Evolutionary conservation across 1,140 invertebrate species (phyloP).

Genomic region (Pseudomyrmex sp.): DNA sequence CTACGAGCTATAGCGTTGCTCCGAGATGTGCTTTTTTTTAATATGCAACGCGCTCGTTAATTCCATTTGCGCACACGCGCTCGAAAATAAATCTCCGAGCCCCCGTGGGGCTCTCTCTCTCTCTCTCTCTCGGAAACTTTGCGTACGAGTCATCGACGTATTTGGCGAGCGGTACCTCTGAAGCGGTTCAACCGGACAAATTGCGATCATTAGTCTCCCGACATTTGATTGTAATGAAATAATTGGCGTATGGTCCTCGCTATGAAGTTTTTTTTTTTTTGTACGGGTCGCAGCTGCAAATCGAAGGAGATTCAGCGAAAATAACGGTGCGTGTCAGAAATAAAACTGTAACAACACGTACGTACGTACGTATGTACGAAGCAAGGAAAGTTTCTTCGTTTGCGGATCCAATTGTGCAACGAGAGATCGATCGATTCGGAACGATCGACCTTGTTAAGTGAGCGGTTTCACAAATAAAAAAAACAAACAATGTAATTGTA

Average conservation of each 20-base stretch:
- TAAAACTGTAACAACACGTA: slow-evolving; percentile 44
- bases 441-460: slow-evolving; percentile 43
- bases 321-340: slow-evolving; percentile 28
- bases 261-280: slow-evolving; percentile 4
- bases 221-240: slow-evolving; percentile 69
- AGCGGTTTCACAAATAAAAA: neutral
- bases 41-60: slow-evolving; percentile 62
- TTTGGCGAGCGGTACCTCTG: slow-evolving; percentile 37
- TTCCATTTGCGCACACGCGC: slow-evolving; percentile 59
- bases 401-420: slow-evolving; percentile 64
- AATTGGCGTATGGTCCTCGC: slow-evolving; percentile 55
- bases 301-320: slow-evolving; percentile 45
- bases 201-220: slow-evolving; percentile 68
- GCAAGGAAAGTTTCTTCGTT: slow-evolving; percentile 48
- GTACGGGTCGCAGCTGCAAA: slow-evolving; percentile 55
- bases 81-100: slow-evolving; percentile 57
- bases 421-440: slow-evolving; percentile 39
- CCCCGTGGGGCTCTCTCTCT: neutral
- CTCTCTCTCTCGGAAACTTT: slow-evolving; percentile 30
- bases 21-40: neutral
- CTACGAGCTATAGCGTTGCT: neutral
- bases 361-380: neutral
- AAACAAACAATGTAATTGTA: neutral
- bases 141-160: slow-evolving; percentile 47
- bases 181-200: slow-evolving; percentile 55